A percentile compares a stretch with the other conserved stretches of the same genome.
Conservation (phyloP, 2,888 invertebrate species). For the Palloptera scutellata region DNA sequence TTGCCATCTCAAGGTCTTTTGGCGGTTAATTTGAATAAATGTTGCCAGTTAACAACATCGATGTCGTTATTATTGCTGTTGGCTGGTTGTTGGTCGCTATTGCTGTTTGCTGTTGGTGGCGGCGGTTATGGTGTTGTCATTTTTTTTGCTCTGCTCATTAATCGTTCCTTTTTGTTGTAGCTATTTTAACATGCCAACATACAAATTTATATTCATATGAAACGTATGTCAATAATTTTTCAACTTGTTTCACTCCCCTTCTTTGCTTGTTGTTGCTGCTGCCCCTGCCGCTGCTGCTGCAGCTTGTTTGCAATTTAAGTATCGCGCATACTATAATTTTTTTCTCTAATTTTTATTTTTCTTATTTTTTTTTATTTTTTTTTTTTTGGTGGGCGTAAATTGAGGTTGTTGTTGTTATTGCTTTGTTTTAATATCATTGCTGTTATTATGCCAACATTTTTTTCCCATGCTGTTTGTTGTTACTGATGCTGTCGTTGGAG, state of each 20-base stretch:
- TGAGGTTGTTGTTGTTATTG: not conserved
- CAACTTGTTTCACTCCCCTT: constrained; percentile 1
- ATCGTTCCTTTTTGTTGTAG: not conserved
- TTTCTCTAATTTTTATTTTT: too few species aligned
- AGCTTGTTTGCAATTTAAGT: not conserved
- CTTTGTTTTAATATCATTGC: not conserved
- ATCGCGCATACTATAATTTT: not conserved
- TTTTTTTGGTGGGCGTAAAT: constrained; percentile 7
- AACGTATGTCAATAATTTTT: not conserved
- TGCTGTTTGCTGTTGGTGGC: not conserved
- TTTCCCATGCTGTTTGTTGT: not conserved
- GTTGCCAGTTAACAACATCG: not conserved
- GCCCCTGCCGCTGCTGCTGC: not conserved
- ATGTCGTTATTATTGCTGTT: not conserved
- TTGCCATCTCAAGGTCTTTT: too few species aligned
- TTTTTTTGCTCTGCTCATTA: not conserved
- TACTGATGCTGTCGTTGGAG: not conserved
- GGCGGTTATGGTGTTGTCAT: not conserved
- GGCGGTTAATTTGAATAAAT: too few species aligned
- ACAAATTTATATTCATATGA: too few species aligned
- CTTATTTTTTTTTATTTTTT: not conserved
- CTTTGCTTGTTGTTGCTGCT: not conserved
- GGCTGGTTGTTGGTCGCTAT: not conserved
- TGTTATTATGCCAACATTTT: not conserved
- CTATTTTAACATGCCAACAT: not conserved